phyloP scores from a whole-genome alignment of 2,797 vertebrate species.

The Hydrocynus forskahlii region DNA sequence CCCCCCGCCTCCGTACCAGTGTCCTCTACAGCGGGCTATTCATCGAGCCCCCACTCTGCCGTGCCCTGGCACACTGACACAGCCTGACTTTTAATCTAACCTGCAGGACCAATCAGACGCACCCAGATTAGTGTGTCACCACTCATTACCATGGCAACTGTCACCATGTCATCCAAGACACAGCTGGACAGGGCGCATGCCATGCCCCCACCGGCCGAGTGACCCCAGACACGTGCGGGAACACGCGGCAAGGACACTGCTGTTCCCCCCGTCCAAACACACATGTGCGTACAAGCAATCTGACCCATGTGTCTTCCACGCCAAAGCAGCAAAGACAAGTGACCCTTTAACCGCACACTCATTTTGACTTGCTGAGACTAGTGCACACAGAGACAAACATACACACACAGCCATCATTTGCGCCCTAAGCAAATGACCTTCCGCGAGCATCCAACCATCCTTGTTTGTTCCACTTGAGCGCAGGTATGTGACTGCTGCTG shows the following conservation, averaged over 20 bases:
- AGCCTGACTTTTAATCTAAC: constrained; percentile 72
- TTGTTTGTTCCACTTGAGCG: constrained; percentile 80
- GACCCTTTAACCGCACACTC: constrained; percentile 27
- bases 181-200: constrained; percentile 33
- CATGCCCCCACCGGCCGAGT: constrained; percentile 14
- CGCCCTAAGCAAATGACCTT: constrained; percentile 78
- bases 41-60: constrained; percentile 54
- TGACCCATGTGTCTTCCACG: constrained; percentile 5
- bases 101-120: constrained; percentile 70
- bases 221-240: constrained; percentile 51
- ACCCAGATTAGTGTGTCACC: constrained; percentile 74
- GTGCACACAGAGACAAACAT: constrained; percentile 16
- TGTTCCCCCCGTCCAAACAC: constrained; percentile 11
- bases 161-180: constrained; percentile 61
- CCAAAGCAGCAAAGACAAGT: constrained; percentile 45
- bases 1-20: constrained; percentile 33
- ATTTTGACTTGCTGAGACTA: constrained; percentile 28
- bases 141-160: constrained; percentile 68
- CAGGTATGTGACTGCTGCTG: constrained; percentile 74
- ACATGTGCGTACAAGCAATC: constrained; percentile 23
- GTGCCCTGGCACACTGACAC: constrained; percentile 57
- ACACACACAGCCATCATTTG: constrained; percentile 21
- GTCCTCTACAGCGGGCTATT: constrained; percentile 12
- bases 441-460: constrained; percentile 77
- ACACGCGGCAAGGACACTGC: constrained; percentile 56